Evolutionary conservation across 37 sponge, comb jelly and placozoan genomes (phyloP).

Genomic region (Amphimedon queenslandica): DNA sequence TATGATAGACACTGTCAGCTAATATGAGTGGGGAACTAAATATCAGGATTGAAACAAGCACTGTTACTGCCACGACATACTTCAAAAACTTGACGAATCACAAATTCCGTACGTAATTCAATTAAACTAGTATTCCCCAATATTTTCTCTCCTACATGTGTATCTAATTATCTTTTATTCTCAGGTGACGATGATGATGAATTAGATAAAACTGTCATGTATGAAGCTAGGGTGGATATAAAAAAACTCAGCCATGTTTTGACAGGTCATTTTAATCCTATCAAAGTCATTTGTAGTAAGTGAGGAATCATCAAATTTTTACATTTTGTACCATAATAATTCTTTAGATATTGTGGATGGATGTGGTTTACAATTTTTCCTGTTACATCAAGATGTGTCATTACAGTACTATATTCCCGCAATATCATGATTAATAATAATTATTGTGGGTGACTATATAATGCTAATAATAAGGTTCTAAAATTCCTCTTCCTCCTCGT

Average conservation of each 20-base stretch:
- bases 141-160: neutral
- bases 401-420: conserved; percentile 88
- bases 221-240: conserved; percentile 77
- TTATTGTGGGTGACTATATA: neutral
- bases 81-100: conserved; percentile 86
- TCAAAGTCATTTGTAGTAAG: conserved; percentile 86
- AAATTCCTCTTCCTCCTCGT: conserved; percentile 82
- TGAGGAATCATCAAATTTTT: neutral
- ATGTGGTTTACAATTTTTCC: conserved; percentile 76
- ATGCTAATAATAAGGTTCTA: no score
- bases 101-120: conserved; percentile 33
- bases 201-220: no score
- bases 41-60: conserved; percentile 72
- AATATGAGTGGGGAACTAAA: conserved; percentile 76
- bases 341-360: conserved; percentile 72
- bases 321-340: no score
- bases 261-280: conserved; percentile 73
- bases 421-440: conserved; percentile 10
- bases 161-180: conserved; percentile 1
- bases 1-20: conserved; percentile 62
- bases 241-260: conserved; percentile 73
- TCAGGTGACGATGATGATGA: conserved; percentile 22
- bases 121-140: neutral
- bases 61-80: conserved; percentile 67
- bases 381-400: conserved; percentile 83